phyloP scores from a whole-genome alignment of 2,113 vertebrate species.

The Sander lucioperca region DNA sequence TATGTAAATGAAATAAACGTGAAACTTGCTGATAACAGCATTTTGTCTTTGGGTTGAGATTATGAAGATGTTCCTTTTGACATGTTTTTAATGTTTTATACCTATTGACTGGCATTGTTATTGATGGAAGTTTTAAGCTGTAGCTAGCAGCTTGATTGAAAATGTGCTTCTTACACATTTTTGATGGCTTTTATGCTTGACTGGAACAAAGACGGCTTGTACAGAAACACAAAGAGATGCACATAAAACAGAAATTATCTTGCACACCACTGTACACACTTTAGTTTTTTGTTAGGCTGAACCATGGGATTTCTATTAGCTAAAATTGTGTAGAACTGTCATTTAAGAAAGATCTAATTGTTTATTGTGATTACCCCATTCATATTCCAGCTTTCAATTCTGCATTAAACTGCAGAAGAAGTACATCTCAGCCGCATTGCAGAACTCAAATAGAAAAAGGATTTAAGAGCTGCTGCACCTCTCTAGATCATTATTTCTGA shows the following conservation, averaged over 20 bases:
- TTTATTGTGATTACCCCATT: constrained; percentile 15
- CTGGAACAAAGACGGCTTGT: background rate
- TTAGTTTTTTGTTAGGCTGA: constrained; percentile 4
- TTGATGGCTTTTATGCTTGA: background rate
- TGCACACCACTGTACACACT: background rate
- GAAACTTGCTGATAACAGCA: background rate
- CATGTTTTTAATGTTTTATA: background rate
- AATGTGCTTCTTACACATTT: background rate
- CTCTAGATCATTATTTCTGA: constrained; percentile 10
- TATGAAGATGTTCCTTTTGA: background rate
- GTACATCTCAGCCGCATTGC: background rate
- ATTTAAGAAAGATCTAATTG: constrained; percentile 5
- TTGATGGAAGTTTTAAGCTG: background rate
- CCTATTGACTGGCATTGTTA: background rate
- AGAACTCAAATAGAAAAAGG: constrained; percentile 10
- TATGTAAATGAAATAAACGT: too few relatives aligned
- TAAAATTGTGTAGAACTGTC: background rate
- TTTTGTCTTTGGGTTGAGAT: background rate
- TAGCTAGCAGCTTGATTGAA: background rate
- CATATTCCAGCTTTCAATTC: constrained; percentile 23
- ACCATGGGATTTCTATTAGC: constrained; percentile 25
- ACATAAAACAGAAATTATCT: background rate
- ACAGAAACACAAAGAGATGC: background rate
- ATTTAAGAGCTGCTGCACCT: constrained; percentile 20
- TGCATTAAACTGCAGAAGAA: background rate